These are phyloP conservation scores for Florisuga fusca DNA, from an alignment of 2,797 vertebrate genomes.

Conservation along the genomic window DNA sequence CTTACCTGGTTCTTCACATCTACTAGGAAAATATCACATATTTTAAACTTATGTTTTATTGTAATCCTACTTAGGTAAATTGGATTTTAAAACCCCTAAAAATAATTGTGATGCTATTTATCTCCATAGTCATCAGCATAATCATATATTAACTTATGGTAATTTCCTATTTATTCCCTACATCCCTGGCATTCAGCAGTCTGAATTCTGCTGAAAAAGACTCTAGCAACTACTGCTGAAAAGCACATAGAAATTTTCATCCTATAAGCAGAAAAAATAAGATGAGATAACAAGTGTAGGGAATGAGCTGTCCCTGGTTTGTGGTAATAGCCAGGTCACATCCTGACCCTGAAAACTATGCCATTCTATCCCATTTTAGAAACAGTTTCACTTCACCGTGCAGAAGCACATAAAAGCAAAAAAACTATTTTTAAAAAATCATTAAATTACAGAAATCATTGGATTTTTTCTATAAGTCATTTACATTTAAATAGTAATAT, in stretches of 20 bases:
- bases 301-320: neutral
- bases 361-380: neutral
- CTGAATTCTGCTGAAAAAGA: neutral
- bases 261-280: neutral
- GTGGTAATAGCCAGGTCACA: neutral
- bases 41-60: neutral
- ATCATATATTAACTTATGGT: neutral
- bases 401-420: neutral
- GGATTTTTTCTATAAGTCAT: neutral
- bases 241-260: neutral
- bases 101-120: neutral
- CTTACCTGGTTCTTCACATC: neutral
- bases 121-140: neutral
- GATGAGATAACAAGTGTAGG: neutral
- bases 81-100: neutral
- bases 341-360: neutral
- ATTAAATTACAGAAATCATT: constrained; percentile 17
- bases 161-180: neutral
- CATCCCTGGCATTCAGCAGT: neutral
- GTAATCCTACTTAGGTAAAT: neutral
- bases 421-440: neutral
- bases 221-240: neutral
- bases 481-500: constrained; percentile 30
- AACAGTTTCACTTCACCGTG: neutral
- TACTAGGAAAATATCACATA: neutral